phyloP scores from a whole-genome alignment of 2,797 vertebrate genomes.

The Adelosebastes latens region DNA sequence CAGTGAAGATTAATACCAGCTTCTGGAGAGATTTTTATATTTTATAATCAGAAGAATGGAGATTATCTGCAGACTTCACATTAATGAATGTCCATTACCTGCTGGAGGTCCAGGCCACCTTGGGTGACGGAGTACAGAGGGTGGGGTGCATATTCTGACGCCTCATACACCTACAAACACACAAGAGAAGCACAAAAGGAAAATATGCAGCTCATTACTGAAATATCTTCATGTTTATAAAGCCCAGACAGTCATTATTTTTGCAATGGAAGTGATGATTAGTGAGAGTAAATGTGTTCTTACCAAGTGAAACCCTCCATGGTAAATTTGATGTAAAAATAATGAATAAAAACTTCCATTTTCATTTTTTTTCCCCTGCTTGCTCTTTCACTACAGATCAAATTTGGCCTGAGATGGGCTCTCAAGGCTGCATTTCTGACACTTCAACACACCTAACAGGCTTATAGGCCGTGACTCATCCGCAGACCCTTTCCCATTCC shows the following conservation, averaged over 20 bases:
- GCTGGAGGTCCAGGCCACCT: slow-evolving; percentile 80
- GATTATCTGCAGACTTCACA: slow-evolving; percentile 4
- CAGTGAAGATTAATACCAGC: not conserved
- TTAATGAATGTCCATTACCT: slow-evolving; percentile 57
- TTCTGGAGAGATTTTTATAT: slow-evolving; percentile 3
- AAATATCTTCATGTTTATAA: slow-evolving; percentile 11
- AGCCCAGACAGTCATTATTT: not conserved
- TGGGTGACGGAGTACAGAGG: slow-evolving; percentile 79
- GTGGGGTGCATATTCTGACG: slow-evolving; percentile 78
- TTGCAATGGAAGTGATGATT: slow-evolving; percentile 1
- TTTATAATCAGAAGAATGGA: not conserved
- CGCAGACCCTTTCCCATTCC: slow-evolving; percentile 43
- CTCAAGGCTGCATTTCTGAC: slow-evolving; percentile 61
- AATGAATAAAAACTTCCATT: slow-evolving; percentile 32
- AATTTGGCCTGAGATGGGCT: slow-evolving; percentile 40
- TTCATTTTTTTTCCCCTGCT: not conserved
- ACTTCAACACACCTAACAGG: slow-evolving; percentile 67
- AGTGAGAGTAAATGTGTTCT: slow-evolving; percentile 17
- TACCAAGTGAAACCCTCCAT: slow-evolving; percentile 3
- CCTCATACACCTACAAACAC: slow-evolving; percentile 74
- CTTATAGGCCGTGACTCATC: slow-evolving; percentile 71
- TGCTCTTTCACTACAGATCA: slow-evolving; percentile 32
- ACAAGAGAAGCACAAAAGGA: not conserved
- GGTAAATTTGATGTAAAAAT: slow-evolving; percentile 17
- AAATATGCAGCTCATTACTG: not conserved